These are phyloP conservation scores for Coregonus clupeaformis DNA, from an alignment of 2,113 vertebrate genomes.

Conservation along the genomic window DNA sequence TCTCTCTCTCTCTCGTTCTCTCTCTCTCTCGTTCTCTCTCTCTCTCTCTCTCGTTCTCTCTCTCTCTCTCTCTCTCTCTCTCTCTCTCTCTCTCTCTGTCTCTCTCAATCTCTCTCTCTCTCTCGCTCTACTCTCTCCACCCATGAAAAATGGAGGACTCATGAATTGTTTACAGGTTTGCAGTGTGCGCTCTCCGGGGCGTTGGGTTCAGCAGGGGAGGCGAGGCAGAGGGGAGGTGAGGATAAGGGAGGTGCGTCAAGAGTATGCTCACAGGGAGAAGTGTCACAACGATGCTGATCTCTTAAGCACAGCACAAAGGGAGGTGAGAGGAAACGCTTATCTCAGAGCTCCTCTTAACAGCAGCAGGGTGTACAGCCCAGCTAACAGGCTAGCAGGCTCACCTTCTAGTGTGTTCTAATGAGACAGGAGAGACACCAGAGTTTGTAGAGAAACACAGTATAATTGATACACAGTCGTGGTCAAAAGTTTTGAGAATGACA, in stretches of 20 bases:
- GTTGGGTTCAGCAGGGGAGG: constrained; percentile 13
- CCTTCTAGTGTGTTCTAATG: constrained; percentile 26
- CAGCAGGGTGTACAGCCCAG: neutral
- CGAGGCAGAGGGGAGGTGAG: neutral
- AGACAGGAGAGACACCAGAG: constrained; percentile 16
- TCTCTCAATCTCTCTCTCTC: neutral
- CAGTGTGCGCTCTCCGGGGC: constrained; percentile 31
- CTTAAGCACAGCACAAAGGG: constrained; percentile 15
- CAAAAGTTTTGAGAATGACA: too few relatives aligned
- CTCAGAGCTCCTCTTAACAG: constrained; percentile 22
- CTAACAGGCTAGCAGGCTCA: constrained; percentile 7
- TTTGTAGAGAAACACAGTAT: neutral
- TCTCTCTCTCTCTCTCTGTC: neutral
- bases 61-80: neutral
- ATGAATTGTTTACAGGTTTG: constrained; percentile 74
- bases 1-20: neutral
- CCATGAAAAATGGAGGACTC: constrained; percentile 73
- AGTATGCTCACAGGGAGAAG: neutral
- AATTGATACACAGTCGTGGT: too few relatives aligned
- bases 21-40: constrained; percentile 30
- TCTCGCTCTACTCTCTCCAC: constrained; percentile 30
- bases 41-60: constrained; percentile 28
- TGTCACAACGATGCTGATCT: constrained; percentile 5
- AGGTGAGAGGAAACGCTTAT: constrained; percentile 19
- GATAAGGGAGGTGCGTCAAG: neutral